Conservation (phyloP, 30 jellyfish, hydroid and myxozoan species). For the Euphysa ruthae region DNA sequence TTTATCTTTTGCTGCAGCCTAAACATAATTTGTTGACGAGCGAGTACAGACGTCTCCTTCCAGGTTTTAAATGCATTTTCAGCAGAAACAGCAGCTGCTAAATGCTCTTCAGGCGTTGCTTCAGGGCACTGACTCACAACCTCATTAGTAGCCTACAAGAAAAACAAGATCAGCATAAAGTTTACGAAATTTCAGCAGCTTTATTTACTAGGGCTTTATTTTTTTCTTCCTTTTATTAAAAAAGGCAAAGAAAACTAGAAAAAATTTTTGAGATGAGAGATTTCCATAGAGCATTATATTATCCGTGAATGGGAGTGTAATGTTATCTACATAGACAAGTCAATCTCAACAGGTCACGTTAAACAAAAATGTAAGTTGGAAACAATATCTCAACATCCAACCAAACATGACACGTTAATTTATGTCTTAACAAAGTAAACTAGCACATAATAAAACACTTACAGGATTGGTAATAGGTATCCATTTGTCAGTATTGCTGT, state of each 20-base stretch:
- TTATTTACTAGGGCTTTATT: too few relatives aligned
- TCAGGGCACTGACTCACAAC: conserved; percentile 75
- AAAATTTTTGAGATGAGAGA: too few relatives aligned
- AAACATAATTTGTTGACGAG: conserved; percentile 90
- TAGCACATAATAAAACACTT: conserved; percentile 14
- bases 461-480: conserved; percentile 86
- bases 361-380: too few relatives aligned
- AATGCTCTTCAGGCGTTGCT: conserved; percentile 75
- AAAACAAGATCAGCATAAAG: too few relatives aligned
- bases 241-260: neutral
- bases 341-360: too few relatives aligned
- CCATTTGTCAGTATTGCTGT: conserved; percentile 71
- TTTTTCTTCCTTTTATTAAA: too few relatives aligned
- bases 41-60: conserved; percentile 67
- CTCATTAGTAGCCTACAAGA: conserved; percentile 81
- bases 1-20: conserved; percentile 67
- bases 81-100: conserved; percentile 84
- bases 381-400: neutral
- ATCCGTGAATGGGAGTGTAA: too few relatives aligned
- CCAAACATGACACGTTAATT: neutral
- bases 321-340: too few relatives aligned
- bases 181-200: too few relatives aligned
- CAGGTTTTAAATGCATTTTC: conserved; percentile 61
- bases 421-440: neutral
- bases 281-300: too few relatives aligned